Evolutionary conservation across 2,113 vertebrate species (phyloP).

Genomic region (Nothoprocta perdicaria): DNA sequence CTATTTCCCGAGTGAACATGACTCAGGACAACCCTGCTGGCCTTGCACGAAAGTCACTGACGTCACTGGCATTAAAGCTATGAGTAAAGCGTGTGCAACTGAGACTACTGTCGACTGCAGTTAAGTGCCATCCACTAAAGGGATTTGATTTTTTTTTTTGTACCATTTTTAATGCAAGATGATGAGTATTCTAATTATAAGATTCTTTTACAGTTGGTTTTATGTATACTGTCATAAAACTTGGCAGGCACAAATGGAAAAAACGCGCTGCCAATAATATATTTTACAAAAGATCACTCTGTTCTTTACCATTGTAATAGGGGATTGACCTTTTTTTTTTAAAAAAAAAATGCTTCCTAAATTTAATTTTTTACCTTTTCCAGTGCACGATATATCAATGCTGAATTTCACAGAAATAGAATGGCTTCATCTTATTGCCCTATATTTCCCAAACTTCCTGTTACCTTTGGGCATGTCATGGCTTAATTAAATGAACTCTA

Average conservation of each 20-base stretch:
- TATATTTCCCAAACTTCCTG: neutral
- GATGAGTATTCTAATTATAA: slow-evolving; percentile 33
- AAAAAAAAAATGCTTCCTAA: neutral
- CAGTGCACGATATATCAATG: neutral
- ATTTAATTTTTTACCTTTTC: slow-evolving; percentile 17
- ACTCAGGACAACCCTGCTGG: neutral
- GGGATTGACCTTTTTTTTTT: neutral
- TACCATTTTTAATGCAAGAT: slow-evolving; percentile 42
- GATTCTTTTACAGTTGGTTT: slow-evolving; percentile 37
- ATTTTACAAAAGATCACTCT: slow-evolving; percentile 51
- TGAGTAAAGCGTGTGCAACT: neutral
- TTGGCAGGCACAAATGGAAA: slow-evolving; percentile 51
- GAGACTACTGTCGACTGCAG: neutral
- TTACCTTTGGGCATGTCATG: neutral
- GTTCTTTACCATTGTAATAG: slow-evolving; percentile 17
- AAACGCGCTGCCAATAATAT: slow-evolving; percentile 15
- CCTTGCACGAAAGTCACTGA: neutral
- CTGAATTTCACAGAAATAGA: neutral
- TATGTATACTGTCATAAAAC: slow-evolving; percentile 54
- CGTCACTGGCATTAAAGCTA: neutral
- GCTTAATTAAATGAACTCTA: neutral
- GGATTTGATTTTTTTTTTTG: slow-evolving; percentile 11
- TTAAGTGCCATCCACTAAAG: slow-evolving; percentile 24
- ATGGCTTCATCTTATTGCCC: neutral
- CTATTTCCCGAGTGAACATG: neutral